Conservation (phyloP, 2,888 invertebrate genomes). For the Tenthredo mesomela region DNA sequence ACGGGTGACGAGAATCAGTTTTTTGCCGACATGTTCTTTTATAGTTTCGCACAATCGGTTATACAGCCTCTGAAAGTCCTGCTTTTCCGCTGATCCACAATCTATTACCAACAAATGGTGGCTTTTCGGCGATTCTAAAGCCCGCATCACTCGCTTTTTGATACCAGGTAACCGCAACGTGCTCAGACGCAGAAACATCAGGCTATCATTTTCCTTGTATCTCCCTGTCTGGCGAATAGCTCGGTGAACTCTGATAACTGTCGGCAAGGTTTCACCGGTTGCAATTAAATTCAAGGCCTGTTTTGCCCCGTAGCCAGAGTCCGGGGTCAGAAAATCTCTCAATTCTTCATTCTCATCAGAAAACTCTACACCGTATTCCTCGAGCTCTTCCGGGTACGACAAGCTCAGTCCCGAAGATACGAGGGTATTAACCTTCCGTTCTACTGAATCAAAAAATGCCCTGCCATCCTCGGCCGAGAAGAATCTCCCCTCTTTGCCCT, state of each 20-base stretch:
- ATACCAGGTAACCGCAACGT: background rate
- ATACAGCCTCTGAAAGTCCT: background rate
- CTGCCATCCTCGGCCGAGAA: constrained; percentile 4
- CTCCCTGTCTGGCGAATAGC: background rate
- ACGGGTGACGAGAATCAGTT: background rate
- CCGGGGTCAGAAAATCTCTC: background rate
- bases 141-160: background rate
- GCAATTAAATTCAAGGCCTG: background rate
- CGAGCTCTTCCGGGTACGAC: constrained; percentile 13
- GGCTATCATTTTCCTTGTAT: constrained; percentile 7
- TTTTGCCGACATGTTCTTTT: background rate
- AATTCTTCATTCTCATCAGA: background rate
- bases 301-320: background rate
- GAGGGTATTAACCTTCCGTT: constrained; percentile 16
- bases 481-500: constrained; percentile 10
- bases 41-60: background rate
- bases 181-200: background rate
- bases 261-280: background rate
- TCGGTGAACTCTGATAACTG: background rate
- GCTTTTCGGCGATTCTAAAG: background rate
- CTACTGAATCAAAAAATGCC: constrained; percentile 63
- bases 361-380: constrained; percentile 3
- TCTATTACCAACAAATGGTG: constrained; percentile 5
- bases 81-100: background rate
- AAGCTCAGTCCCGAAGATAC: constrained; percentile 1